These are phyloP conservation scores for Ibidorhyncha struthersii DNA, from an alignment of 2,113 vertebrate genomes.

Conservation along the genomic window DNA sequence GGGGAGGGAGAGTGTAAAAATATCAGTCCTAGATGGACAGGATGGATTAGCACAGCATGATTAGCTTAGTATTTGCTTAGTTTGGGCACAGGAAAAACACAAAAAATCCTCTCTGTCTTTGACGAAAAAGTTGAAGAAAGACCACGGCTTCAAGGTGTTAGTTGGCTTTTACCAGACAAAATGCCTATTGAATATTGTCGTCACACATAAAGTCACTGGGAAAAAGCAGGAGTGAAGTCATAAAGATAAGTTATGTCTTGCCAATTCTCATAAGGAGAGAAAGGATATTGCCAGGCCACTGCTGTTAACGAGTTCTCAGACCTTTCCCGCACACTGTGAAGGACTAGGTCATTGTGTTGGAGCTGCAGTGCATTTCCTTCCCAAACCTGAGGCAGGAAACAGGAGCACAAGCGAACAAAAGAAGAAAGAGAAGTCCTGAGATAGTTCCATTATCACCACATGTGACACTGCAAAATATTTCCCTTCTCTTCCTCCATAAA, in stretches of 20 bases:
- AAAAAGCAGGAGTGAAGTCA: background rate
- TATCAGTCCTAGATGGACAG: background rate
- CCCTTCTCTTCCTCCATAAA: background rate
- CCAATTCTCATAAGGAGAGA: background rate
- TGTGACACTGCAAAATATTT: slow-evolving; percentile 12
- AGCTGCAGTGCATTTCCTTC: slow-evolving; percentile 20
- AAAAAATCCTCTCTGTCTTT: background rate
- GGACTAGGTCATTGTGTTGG: slow-evolving; percentile 19
- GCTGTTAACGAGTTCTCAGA: background rate
- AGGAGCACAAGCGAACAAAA: slow-evolving; percentile 27
- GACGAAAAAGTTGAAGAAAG: background rate
- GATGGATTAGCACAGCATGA: background rate
- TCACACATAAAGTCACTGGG: background rate
- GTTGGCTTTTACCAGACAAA: background rate
- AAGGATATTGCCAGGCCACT: background rate
- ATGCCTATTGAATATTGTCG: background rate
- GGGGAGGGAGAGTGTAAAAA: background rate
- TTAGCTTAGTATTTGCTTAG: background rate
- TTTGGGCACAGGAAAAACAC: background rate
- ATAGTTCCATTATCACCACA: background rate
- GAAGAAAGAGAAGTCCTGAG: slow-evolving; percentile 34
- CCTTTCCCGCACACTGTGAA: background rate
- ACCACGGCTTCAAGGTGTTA: background rate
- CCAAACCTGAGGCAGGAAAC: slow-evolving; percentile 50
- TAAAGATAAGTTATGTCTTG: background rate